phyloP scores from a whole-genome alignment of 2,113 vertebrate species.

The Ceyx margarethae region DNA sequence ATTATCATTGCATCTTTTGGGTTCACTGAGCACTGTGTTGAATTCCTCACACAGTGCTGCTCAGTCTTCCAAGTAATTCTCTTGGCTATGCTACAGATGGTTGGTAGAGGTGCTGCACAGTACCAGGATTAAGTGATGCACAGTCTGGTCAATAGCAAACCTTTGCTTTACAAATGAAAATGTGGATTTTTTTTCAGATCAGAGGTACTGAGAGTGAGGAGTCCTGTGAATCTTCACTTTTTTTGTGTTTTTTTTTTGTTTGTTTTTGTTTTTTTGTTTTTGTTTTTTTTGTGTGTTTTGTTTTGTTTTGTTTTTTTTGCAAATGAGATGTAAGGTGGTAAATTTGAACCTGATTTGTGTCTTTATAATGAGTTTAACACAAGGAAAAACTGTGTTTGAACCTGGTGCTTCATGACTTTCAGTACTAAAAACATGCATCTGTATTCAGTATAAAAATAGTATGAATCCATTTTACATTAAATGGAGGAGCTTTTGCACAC shows the following conservation, averaged over 20 bases:
- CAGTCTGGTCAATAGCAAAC: neutral
- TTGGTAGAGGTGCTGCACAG: neutral
- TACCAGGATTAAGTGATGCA: neutral
- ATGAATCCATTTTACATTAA: conserved; percentile 4
- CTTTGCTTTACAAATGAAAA: neutral
- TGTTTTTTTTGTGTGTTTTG: neutral
- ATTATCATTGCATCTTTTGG: neutral
- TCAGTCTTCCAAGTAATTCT: neutral
- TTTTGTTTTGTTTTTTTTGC: neutral
- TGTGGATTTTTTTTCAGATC: neutral
- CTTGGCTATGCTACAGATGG: neutral
- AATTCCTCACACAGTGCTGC: neutral
- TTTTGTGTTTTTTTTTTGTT: neutral
- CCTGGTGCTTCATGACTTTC: neutral
- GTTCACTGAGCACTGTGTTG: neutral
- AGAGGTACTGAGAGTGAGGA: neutral
- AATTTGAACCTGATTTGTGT: neutral
- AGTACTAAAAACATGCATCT: neutral
- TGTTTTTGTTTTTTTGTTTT: neutral
- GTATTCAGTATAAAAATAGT: conserved; percentile 31
- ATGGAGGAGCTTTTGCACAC: conserved; percentile 18
- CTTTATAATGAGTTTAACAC: conserved; percentile 10
- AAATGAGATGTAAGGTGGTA: neutral
- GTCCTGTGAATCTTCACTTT: neutral
- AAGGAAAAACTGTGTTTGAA: neutral